Base-by-base conservation (phyloP, 2,797 vertebrate species). In the Macroramphosus scolopax region DNA sequence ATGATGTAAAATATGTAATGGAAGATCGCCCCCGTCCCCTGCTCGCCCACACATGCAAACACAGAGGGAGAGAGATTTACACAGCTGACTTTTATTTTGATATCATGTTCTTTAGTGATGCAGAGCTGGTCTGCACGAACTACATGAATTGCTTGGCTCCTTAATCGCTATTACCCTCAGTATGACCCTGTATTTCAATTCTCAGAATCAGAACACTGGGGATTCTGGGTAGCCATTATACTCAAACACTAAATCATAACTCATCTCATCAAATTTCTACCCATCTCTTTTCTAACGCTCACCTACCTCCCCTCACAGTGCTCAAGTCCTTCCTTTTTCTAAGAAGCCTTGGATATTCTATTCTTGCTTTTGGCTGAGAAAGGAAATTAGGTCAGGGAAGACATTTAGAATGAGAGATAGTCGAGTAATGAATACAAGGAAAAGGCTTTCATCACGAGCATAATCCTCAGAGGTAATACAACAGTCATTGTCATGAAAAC, bases 331-430 rank as follows among this genome's bases (percentile, higher is more conserved):
- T 17, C 17, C 15, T 49, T 54, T 61, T 57, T 35, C 65, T 30
- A 10, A 43, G 48, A 51, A 56, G 35, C 30, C 26, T 41, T 1
- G 0, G 13, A 38, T 48, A 22, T 37, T 47, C 33, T 30, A 51
- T 33, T 46, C 12, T 18, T 12, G 28, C 14, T 34, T 42, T 53
- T 44, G 58, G 25, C 44, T 26, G 55, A 61, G 47, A 62, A 69
- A 56, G 1, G 32, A 29, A 50, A 63, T 68, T 61, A 69, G 40
- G 39, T 39, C 1, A 9, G 4, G 5, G 14, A 11, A 68, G 69
- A 63, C 63, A 65, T 77, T 73, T 71, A 39, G 59, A 61, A 42
- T 29, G 33, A 75, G 24, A 51, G 9, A 44, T 36, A 39, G 40
- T 17, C 49, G 29, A 46, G 38, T 18, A 61, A 30, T 48, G 30